A percentile compares a stretch with the other conserved stretches of the same genome.
These are phyloP conservation scores for Taphrorychus bicolor DNA, from an alignment of 2,888 invertebrate genomes.

Conservation along the genomic window DNA sequence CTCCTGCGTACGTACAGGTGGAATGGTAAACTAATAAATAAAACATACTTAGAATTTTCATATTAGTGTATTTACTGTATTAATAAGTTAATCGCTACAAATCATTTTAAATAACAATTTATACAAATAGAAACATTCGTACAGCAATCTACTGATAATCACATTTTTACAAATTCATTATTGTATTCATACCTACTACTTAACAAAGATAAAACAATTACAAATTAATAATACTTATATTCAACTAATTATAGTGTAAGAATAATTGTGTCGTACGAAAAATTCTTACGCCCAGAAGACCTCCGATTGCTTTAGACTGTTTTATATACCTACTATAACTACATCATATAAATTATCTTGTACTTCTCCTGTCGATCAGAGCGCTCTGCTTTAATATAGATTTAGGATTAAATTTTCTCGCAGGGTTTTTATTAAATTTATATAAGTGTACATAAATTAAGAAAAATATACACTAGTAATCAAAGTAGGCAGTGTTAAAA, in stretches of 20 bases:
- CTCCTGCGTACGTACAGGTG: too few relatives aligned
- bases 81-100: too few relatives aligned
- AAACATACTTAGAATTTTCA: too few relatives aligned
- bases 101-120: background rate
- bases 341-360: constrained; percentile 35
- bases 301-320: constrained; percentile 26
- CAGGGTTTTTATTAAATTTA: too few relatives aligned
- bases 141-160: background rate
- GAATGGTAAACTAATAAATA: too few relatives aligned
- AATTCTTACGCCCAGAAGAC: constrained; percentile 6
- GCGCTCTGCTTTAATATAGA: constrained; percentile 34
- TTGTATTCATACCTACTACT: background rate
- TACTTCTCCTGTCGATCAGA: constrained; percentile 38
- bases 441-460: background rate
- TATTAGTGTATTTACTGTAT: too few relatives aligned
- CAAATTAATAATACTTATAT: background rate
- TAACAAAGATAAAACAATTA: background rate
- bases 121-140: constrained; percentile 1
- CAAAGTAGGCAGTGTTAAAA: background rate
- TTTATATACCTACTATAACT: constrained; percentile 18
- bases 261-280: background rate
- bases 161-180: background rate
- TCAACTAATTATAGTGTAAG: background rate
- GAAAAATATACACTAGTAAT: background rate
- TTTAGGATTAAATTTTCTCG: background rate